These are phyloP conservation scores for Crossocerus cetratus DNA, from an alignment of 2,888 invertebrate genomes.

Conservation along the genomic window DNA sequence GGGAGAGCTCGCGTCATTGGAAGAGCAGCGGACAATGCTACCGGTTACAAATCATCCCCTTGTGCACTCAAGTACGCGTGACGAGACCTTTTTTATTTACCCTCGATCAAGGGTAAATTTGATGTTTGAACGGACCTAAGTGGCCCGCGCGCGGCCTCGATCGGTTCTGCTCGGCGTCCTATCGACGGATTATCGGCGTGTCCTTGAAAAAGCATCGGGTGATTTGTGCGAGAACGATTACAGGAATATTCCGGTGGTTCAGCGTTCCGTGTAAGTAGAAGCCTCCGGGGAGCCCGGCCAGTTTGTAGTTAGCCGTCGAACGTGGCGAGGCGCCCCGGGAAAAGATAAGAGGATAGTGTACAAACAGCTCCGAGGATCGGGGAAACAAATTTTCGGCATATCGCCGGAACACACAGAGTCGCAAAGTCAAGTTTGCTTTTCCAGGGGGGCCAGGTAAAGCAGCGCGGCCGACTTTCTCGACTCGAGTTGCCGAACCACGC, in stretches of 20 bases:
- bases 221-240: too few species aligned
- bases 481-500: conserved; percentile 7
- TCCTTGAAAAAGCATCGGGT: too few species aligned
- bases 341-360: conserved; percentile 27
- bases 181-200: too few species aligned
- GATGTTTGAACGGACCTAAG: conserved; percentile 33
- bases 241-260: too few species aligned
- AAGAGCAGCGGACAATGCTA: conserved; percentile 52
- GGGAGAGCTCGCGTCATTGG: conserved; percentile 42
- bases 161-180: background rate
- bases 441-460: conserved; percentile 32
- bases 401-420: conserved; percentile 26
- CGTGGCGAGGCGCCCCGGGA: conserved; percentile 20
- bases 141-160: conserved; percentile 21
- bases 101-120: conserved; percentile 37
- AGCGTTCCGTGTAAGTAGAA: too few species aligned
- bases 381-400: conserved; percentile 37
- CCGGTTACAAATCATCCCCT: conserved; percentile 68
- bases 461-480: background rate
- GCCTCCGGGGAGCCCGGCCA: too few species aligned
- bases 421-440: conserved; percentile 52
- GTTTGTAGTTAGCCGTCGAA: conserved; percentile 5
- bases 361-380: conserved; percentile 19
- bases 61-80: conserved; percentile 54
- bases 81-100: conserved; percentile 31